These are phyloP conservation scores for Stenotaenia linearis DNA, from an alignment of 2,888 invertebrate species.

Conservation along the genomic window DNA sequence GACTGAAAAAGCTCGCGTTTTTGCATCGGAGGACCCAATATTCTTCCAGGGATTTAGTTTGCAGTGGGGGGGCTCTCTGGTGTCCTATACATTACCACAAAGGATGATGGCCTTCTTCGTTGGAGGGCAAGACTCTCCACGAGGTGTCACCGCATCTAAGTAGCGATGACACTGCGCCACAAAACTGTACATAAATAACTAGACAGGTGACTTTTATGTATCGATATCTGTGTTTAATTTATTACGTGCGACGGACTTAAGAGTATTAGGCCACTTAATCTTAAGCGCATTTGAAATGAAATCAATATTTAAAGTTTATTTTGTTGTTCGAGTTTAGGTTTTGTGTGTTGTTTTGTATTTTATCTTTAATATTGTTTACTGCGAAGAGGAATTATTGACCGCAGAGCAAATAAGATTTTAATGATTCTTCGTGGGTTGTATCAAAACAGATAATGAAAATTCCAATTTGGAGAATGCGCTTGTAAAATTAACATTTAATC, in stretches of 20 bases:
- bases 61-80: neutral
- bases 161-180: neutral
- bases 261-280: too few relatives aligned
- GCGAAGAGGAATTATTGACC: neutral
- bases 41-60: neutral
- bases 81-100: neutral
- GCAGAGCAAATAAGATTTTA: neutral
- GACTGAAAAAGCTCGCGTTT: neutral
- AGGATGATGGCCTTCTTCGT: neutral
- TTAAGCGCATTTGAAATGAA: too few relatives aligned
- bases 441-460: neutral
- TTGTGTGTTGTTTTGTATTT: too few relatives aligned
- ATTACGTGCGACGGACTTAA: neutral
- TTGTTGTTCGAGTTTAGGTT: too few relatives aligned
- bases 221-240: neutral
- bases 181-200: neutral
- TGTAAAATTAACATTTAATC: neutral
- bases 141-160: neutral
- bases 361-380: too few relatives aligned
- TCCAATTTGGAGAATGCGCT: neutral
- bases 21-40: neutral
- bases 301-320: too few relatives aligned
- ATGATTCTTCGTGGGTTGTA: neutral
- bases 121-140: neutral
- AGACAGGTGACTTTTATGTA: neutral